phyloP scores from a whole-genome alignment of 1,140 invertebrate genomes.

The Radopholus similis region DNA sequence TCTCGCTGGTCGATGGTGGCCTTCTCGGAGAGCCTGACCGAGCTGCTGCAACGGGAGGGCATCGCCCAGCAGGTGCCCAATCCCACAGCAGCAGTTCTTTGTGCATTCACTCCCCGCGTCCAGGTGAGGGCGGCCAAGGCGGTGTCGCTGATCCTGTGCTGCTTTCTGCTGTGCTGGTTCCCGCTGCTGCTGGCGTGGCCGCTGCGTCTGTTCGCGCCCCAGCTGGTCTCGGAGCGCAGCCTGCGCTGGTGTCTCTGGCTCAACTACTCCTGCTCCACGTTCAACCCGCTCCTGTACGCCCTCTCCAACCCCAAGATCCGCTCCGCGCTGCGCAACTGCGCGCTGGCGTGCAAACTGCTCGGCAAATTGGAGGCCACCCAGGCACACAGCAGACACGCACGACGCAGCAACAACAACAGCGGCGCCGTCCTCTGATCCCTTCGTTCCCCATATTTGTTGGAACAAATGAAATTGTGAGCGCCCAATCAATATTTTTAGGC shows the following conservation, averaged over 20 bases:
- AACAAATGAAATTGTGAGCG: too few species aligned
- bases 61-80: slow-evolving; percentile 30
- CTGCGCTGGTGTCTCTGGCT: slow-evolving; percentile 20
- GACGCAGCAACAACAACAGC: too few species aligned
- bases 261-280: slow-evolving; percentile 20
- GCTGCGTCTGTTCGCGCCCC: not conserved
- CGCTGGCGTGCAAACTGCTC: too few species aligned
- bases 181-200: slow-evolving; percentile 31
- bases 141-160: slow-evolving; percentile 23
- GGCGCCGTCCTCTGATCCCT: too few species aligned
- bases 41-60: slow-evolving; percentile 27
- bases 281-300: slow-evolving; percentile 24
- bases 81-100: slow-evolving; percentile 6
- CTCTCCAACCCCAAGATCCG: slow-evolving; percentile 21
- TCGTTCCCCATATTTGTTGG: too few species aligned
- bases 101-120: slow-evolving; percentile 10
- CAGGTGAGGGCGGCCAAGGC: slow-evolving; percentile 36
- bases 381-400: too few species aligned
- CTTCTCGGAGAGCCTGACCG: slow-evolving; percentile 28
- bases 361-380: too few species aligned
- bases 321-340: not conserved
- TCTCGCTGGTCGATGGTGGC: slow-evolving; percentile 28
- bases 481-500: too few species aligned
- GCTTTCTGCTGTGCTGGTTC: slow-evolving; percentile 32
- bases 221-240: slow-evolving; percentile 16